phyloP scores from a whole-genome alignment of 1,140 invertebrate species.

The Drepana arcuata region DNA sequence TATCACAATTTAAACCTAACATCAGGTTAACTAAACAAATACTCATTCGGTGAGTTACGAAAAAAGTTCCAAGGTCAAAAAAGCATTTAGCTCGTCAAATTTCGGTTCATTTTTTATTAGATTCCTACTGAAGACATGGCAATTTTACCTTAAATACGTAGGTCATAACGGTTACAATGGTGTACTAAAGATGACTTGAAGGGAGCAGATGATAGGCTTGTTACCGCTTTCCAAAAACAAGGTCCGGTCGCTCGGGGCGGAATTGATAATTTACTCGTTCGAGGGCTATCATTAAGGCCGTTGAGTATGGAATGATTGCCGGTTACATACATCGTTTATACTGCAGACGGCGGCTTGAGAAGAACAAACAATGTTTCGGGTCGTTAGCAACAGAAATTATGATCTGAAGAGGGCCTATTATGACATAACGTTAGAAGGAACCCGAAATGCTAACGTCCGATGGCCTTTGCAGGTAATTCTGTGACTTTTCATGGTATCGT shows the following conservation, averaged over 20 bases:
- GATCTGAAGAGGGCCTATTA: constrained; percentile 37
- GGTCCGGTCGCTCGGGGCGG: constrained; percentile 44
- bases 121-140: no score
- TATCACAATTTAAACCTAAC: no score
- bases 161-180: neutral
- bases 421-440: constrained; percentile 27
- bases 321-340: constrained; percentile 38
- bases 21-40: constrained; percentile 3
- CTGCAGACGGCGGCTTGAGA: constrained; percentile 37
- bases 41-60: constrained; percentile 6
- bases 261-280: constrained; percentile 68
- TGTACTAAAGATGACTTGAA: neutral
- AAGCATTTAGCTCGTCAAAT: no score
- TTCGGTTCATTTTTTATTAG: no score
- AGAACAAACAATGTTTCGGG: constrained; percentile 65
- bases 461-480: constrained; percentile 18
- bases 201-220: constrained; percentile 42
- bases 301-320: constrained; percentile 54
- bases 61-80: constrained; percentile 13
- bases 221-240: constrained; percentile 54
- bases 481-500: no score
- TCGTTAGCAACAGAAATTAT: constrained; percentile 56
- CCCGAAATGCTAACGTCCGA: constrained; percentile 12
- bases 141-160: neutral
- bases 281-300: constrained; percentile 62